Percentiles rank a stretch among this genome's conserved stretches.
Conservation (phyloP, 2,888 invertebrate species). For the Ophraella communa region DNA sequence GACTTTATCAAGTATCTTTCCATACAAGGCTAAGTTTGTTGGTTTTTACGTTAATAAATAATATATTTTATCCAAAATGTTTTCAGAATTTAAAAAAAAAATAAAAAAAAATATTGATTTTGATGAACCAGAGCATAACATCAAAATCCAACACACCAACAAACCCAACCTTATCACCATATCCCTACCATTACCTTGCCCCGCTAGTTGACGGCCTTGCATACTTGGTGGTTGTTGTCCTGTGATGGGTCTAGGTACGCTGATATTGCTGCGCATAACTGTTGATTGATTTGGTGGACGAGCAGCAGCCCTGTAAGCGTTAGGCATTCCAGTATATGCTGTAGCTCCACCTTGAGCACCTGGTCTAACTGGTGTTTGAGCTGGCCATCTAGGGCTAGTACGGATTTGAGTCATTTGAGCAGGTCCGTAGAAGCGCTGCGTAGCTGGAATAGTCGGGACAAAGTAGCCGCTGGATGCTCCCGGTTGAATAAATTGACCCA, state of each 20-base stretch:
- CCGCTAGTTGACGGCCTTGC: conserved; percentile 68
- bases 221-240: conserved; percentile 80
- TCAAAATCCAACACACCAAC: not conserved
- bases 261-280: conserved; percentile 74
- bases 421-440: conserved; percentile 89
- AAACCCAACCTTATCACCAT: not conserved
- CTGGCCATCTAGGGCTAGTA: conserved; percentile 87
- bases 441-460: conserved; percentile 90
- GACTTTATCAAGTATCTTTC: too few species aligned
- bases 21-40: too few species aligned
- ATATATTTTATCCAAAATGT: too few species aligned
- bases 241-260: conserved; percentile 85
- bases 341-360: conserved; percentile 65
- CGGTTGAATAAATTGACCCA: conserved; percentile 86
- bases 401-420: conserved; percentile 90
- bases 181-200: conserved; percentile 62
- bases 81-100: too few species aligned
- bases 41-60: too few species aligned
- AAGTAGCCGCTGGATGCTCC: conserved; percentile 84
- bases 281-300: conserved; percentile 62
- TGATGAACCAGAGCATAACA: too few species aligned
- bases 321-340: conserved; percentile 76
- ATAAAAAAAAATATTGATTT: too few species aligned
- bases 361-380: conserved; percentile 80
- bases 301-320: conserved; percentile 54